Evolutionary conservation across 1,140 invertebrate species (phyloP), one percentile per base, ranked within the genome.

Genomic region (Mizuhopecten yessoensis): DNA sequence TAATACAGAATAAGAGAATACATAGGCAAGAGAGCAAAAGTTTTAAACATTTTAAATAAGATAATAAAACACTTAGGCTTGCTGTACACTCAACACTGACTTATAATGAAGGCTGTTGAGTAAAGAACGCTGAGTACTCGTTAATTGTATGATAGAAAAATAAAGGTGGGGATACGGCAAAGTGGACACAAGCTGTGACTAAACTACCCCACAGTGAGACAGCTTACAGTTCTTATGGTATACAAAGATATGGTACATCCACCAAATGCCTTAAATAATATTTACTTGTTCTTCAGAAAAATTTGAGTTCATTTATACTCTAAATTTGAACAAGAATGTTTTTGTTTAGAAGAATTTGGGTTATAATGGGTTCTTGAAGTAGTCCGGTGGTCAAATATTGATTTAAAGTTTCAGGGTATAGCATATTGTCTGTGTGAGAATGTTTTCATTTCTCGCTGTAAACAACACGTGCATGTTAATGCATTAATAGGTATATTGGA

Each of bases 401-500:
- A 75, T 75, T 29, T 75, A 75, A 75, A 75, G 57, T 75, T 75
- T 75, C 57, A 29, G 57, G 57, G 57, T 75, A 75, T 29, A 29
- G 5, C 23, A 29, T 75, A 29, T 75, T 75, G 23, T 75, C 57
- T n/a, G 2, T 75, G 57, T 75, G 57, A 29, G 57, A 75, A 75
- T 75, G 57, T 75, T 75, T 75, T 75, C 23, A 29, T 75, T 75
- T 75, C 57, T 75, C 29, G 5, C 57, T 75, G 23, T 75, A 29
- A 75, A 75, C 57, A 11, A 75, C 57, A 75, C 57, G 57, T 75
- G 57, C 57, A 75, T 75, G 57, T 75, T 75, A 75, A 75, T 75
- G 57, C 57, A 75, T 75, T 75, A 75, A 75, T 75, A 75, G 57
- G 57, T 75, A 75, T 75, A 75, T 75, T 75, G n/a, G 57, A 75